Base-by-base conservation (phyloP, 1,140 invertebrate species). In the Papilio polytes region DNA sequence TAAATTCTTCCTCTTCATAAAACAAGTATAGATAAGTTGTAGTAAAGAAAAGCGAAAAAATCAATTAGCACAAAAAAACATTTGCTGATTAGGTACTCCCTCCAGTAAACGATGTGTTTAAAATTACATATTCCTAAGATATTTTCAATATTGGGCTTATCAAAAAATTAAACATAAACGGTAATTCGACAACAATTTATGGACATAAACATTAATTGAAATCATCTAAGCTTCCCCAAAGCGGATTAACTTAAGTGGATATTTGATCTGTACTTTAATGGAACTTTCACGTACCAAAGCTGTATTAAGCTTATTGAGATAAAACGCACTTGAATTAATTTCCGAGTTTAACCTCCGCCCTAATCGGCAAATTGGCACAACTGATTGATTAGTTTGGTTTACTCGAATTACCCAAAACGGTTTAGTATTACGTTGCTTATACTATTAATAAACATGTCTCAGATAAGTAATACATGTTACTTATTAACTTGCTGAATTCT, bases 301-400 rank as follows among this genome's bases (percentile, higher is more conserved):
- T 66, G 12, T 26, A 3, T 63, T 63, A 63, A 63, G 59, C 63
- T 15, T 31, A 66, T 66, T 31, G 2, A 66, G 63, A 66, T 66
- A 31, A 66, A 66, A 66, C 63, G 63, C 22, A 66, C 63, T 66
- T 66, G 63, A 66, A 66, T 66, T 31, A 66, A 66, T 31, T 66
- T 31, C 63, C 63, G 26, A 31, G 26, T 66, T 22, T 63, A 31
- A 66, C 63, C 22, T 31, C 26, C 63, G 22, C 3, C 63, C 63
- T 66, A 66, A 70, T 70, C 26, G 63, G 13, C 63, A 36, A 70
- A 70, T 70, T 70, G 63, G 63, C 63, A 70, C 63, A 31, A 70
- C 63, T 70, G 63, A 70, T 70, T 70, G 63, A 70, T 70, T 70
- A 70, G 63, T 70, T 70, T 31, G 63, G 63, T 31, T 31, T 31